Conservation (phyloP, 2,797 vertebrate genomes). For the Scomberomorus guttatus region DNA sequence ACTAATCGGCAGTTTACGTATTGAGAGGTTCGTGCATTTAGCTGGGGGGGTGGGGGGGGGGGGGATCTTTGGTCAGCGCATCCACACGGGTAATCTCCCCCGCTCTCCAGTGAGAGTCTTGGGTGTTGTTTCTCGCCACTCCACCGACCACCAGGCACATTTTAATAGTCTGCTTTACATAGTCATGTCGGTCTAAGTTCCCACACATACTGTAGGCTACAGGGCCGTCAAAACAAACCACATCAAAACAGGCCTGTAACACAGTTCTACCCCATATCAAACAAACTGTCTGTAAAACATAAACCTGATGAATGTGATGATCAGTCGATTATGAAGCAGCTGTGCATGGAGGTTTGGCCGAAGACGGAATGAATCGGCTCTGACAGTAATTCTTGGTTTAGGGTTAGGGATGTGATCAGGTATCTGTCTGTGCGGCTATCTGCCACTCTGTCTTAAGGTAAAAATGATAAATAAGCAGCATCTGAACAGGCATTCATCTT, state of each 20-base stretch:
- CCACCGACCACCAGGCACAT: conserved; percentile 74
- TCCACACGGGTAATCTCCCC: conserved; percentile 58
- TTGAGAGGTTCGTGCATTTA: conserved; percentile 40
- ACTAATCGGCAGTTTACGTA: conserved; percentile 45
- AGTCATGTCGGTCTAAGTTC: conserved; percentile 65
- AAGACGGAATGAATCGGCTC: too few species aligned
- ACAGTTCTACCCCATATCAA: conserved; percentile 33
- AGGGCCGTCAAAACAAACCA: conserved; percentile 48
- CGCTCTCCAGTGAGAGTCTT: conserved; percentile 62
- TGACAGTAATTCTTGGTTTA: neutral
- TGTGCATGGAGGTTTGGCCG: neutral
- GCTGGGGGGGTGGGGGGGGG: conserved; percentile 10
- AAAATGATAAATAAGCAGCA: neutral
- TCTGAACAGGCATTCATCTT: neutral
- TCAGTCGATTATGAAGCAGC: neutral
- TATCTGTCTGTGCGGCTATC: conserved; percentile 21
- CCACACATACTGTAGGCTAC: conserved; percentile 55
- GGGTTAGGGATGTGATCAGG: neutral
- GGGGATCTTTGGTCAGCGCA: conserved; percentile 63
- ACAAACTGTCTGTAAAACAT: conserved; percentile 9
- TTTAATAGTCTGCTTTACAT: conserved; percentile 73
- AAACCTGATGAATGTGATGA: conserved; percentile 39
- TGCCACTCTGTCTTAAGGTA: neutral
- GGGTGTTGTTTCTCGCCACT: conserved; percentile 77
- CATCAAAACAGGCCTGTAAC: conserved; percentile 55